phyloP scores from a whole-genome alignment of 2,113 vertebrate genomes.

The Caloenas nicobarica region DNA sequence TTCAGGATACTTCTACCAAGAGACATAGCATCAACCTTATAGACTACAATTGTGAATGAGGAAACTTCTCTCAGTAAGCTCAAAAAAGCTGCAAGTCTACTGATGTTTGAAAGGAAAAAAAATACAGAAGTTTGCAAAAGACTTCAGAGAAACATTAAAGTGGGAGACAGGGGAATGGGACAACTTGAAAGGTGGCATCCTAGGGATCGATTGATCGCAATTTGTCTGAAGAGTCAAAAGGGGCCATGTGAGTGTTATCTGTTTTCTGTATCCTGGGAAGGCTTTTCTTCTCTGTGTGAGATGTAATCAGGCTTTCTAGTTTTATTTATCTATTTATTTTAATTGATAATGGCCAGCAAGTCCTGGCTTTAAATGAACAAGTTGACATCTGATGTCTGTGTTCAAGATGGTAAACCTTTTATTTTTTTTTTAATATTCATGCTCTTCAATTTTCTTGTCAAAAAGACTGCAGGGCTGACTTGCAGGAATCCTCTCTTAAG shows the following conservation, averaged over 20 bases:
- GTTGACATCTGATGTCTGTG: not conserved
- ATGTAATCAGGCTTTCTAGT: not conserved
- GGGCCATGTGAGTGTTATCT: not conserved
- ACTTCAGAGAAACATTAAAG: not conserved
- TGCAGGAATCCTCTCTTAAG: not conserved
- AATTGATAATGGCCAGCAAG: not conserved
- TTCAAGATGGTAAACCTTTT: not conserved
- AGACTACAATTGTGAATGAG: not conserved
- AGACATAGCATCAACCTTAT: not conserved
- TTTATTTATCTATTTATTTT: not conserved
- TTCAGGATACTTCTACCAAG: not conserved
- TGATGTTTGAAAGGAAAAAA: not conserved
- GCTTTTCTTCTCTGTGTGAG: not conserved
- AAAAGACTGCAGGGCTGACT: not conserved
- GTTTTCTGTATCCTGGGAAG: not conserved
- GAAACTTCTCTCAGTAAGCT: not conserved
- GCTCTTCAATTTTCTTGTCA: not conserved
- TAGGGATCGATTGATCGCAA: not conserved
- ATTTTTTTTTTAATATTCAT: not conserved
- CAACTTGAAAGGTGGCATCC: not conserved
- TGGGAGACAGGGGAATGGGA: not conserved
- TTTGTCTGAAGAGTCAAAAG: not conserved
- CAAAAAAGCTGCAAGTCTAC: not conserved
- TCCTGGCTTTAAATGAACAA: not conserved
- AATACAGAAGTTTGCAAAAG: not conserved